Conservation (phyloP, 1,140 invertebrate species). For the Cherax quadricarinatus region DNA sequence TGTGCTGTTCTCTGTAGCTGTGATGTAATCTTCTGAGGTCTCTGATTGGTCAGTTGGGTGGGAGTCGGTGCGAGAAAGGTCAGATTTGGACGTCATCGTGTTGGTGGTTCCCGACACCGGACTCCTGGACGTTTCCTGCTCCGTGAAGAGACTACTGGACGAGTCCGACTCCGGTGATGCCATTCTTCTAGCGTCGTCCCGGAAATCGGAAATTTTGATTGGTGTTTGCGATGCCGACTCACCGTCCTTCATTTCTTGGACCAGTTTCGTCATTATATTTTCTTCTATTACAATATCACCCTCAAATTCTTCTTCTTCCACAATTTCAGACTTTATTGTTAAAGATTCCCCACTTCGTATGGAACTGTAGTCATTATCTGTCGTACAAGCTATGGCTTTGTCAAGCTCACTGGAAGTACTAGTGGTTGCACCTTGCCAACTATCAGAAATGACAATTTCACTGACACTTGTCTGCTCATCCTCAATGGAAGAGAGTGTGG, state of each 20-base stretch:
- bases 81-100: constrained; percentile 73
- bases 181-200: constrained; percentile 67
- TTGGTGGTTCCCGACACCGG: constrained; percentile 71
- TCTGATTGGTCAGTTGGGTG: constrained; percentile 88
- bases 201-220: constrained; percentile 38
- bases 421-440: constrained; percentile 52
- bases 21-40: constrained; percentile 91
- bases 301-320: constrained; percentile 67
- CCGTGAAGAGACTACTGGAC: constrained; percentile 76
- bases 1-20: constrained; percentile 81
- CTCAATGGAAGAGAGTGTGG: constrained; percentile 70
- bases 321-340: constrained; percentile 63
- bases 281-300: constrained; percentile 70
- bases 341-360: constrained; percentile 69
- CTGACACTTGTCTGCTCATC: constrained; percentile 68
- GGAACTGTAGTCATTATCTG: constrained; percentile 70
- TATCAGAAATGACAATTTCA: constrained; percentile 70
- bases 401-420: constrained; percentile 71
- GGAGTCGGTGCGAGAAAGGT: constrained; percentile 83
- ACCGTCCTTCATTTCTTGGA: constrained; percentile 65
- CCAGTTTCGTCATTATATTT: constrained; percentile 69
- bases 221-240: constrained; percentile 45
- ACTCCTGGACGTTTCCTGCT: constrained; percentile 75
- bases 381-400: constrained; percentile 63
- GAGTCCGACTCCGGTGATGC: constrained; percentile 76